Conservation (phyloP, 2,113 vertebrate genomes). For the Tachysurus vachellii region DNA sequence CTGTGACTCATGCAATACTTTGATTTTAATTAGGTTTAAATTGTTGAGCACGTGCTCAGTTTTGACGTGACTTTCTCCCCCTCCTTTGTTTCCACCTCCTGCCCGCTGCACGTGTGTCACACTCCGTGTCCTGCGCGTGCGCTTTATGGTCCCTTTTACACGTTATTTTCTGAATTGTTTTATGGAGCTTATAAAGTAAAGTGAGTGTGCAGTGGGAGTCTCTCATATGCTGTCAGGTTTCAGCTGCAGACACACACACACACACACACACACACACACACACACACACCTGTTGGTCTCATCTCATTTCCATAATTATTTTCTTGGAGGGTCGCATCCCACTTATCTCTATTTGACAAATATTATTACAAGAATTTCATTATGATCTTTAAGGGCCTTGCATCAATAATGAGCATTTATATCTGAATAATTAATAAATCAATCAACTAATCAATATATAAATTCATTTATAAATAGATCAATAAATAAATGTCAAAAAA, state of each 20-base stretch:
- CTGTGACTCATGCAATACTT: background rate
- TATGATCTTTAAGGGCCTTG: no score
- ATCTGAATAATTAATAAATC: no score
- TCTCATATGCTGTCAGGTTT: background rate
- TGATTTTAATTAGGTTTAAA: background rate
- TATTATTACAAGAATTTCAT: no score
- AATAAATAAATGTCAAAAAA: no score
- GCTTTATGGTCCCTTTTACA: background rate
- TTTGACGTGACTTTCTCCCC: background rate
- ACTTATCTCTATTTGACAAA: no score
- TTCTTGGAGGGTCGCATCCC: background rate
- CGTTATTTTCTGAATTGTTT: background rate
- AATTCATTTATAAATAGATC: no score
- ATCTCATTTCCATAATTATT: background rate
- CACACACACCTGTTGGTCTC: no score
- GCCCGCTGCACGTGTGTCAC: background rate
- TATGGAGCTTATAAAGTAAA: background rate
- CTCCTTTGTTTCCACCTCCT: background rate
- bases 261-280: no score
- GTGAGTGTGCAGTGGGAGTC: background rate
- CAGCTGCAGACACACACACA: background rate
- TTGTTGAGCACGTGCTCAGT: background rate
- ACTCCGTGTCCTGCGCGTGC: background rate
- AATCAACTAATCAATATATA: no score
- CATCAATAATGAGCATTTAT: no score